phyloP scores from a whole-genome alignment of 2,888 invertebrate species.

The Neoitamus cyanurus region DNA sequence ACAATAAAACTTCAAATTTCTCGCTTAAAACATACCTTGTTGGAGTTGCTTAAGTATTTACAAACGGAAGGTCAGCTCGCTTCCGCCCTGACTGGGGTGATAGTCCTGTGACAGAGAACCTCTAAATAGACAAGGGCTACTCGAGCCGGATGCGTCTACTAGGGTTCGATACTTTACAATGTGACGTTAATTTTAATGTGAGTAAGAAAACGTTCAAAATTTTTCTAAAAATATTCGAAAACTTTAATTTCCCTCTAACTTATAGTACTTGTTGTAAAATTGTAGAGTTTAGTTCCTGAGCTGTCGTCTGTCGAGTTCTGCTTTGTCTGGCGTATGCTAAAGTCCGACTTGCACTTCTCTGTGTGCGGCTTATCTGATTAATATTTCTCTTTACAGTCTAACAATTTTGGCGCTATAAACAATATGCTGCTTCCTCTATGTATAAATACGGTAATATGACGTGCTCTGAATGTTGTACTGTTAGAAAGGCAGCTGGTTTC shows the following conservation, averaged over 20 bases:
- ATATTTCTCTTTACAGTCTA: slow-evolving; percentile 37
- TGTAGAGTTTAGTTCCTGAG: slow-evolving; percentile 39
- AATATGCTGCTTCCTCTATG: slow-evolving; percentile 29
- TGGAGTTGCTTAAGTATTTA: slow-evolving; percentile 26
- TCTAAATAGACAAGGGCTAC: neutral
- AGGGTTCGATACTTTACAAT: neutral
- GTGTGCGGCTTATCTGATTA: neutral
- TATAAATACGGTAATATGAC: slow-evolving; percentile 33
- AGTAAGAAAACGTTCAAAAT: slow-evolving; percentile 42
- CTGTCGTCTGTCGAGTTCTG: slow-evolving; percentile 17
- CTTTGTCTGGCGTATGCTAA: slow-evolving; percentile 19
- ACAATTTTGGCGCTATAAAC: slow-evolving; percentile 36
- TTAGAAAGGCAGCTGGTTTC: slow-evolving; percentile 43
- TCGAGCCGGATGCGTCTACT: neutral
- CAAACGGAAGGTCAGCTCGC: slow-evolving; percentile 21
- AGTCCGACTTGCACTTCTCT: neutral
- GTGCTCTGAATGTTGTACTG: slow-evolving; percentile 41
- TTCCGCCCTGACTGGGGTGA: neutral
- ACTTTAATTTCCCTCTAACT: neutral
- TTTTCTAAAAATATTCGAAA: slow-evolving; percentile 45
- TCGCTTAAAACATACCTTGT: slow-evolving; percentile 37
- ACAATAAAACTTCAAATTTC: slow-evolving; percentile 31
- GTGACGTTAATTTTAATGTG: neutral
- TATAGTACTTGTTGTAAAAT: slow-evolving; percentile 16
- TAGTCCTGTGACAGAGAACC: neutral